Base-by-base conservation (phyloP, 35 echinoderm and acorn worm species). In the Chiridota heheva region DNA sequence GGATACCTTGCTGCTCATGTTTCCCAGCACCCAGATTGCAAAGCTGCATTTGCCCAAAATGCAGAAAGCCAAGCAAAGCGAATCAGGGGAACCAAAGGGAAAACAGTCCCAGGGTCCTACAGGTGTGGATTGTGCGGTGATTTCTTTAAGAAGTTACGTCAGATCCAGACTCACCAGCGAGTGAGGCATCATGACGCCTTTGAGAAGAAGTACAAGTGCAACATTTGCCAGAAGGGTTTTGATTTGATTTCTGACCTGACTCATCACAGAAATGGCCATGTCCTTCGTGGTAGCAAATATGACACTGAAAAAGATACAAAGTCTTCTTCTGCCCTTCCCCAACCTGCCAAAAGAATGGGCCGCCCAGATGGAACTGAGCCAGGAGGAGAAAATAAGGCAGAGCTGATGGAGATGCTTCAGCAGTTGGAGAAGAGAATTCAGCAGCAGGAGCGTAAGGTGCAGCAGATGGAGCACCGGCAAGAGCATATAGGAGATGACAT, bases 161-260 rank as follows among this genome's bases (percentile, higher is more conserved):
- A 96, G 72, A 96, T 96, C 53, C 92, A 96, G 73, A 96, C 92
- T 1, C 92, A 96, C 72, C 92, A 96, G 56, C 88, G 92, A 62
- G 92, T 96, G 7, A 56, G 92, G 17, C 92, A 96, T 61, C 92
- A 96, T 51, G 92, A 96, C 36, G 92, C 89, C 5, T 96, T 96
- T 72, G 92, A 96, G 45, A 96, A 96, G 87, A 96, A 96, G 78
- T 96, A 96, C 83, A 96, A 96, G 65, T 96, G 92, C 69, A 96
- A 96, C 63, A 69, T 96, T 38, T 96, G 92, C 61, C 82, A 89
- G 35, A 96, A 96, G 44, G 92, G 92, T 3, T 96, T 96, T 90
- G 92, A 96, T 57, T 71, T 96, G 3, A 96, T 96, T 25, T 96
- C 92, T 1, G 92, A 96, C 74, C 63, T 96, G 40, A 96, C 92